Percentiles rank a stretch among this genome's conserved stretches.
Evolutionary conservation across 1,140 invertebrate genomes (phyloP).

Genomic region (Cydia strobilella): DNA sequence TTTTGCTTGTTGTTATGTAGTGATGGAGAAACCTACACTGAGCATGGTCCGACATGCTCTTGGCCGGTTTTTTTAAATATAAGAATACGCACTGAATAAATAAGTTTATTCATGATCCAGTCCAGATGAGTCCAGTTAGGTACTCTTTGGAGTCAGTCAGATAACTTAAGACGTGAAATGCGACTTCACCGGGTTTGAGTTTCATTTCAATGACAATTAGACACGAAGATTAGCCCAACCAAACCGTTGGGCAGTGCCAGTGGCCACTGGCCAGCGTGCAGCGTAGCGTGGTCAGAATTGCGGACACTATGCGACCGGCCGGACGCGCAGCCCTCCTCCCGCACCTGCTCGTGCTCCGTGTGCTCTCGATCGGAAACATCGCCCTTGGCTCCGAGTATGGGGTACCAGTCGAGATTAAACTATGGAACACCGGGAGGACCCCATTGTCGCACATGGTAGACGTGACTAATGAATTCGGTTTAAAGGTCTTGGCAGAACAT

Average conservation of each 20-base stretch:
- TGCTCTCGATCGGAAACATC: background rate
- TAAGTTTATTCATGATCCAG: no score
- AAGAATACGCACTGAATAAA: no score
- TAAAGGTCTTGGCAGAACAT: conserved; percentile 85
- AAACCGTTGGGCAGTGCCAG: conserved; percentile 39
- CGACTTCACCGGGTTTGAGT: conserved; percentile 58
- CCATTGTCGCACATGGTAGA: conserved; percentile 88
- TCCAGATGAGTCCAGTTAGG: no score
- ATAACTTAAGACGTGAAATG: background rate
- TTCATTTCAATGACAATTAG: conserved; percentile 62
- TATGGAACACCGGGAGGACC: conserved; percentile 68
- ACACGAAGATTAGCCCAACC: conserved; percentile 51
- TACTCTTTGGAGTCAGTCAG: no score
- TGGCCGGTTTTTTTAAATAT: no score
- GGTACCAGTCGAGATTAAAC: conserved; percentile 68
- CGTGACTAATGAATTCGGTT: conserved; percentile 87
- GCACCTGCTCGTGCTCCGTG: background rate
- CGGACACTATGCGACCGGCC: conserved; percentile 10
- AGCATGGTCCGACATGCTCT: no score
- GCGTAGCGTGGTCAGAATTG: conserved; percentile 44
- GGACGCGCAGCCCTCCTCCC: background rate
- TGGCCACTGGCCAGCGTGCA: no score
- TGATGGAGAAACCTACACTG: no score
- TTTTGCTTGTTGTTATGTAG: no score
- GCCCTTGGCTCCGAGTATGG: conserved; percentile 51